Evolutionary conservation across 2,888 invertebrate genomes (phyloP).

Genomic region (Volucella bombylans): DNA sequence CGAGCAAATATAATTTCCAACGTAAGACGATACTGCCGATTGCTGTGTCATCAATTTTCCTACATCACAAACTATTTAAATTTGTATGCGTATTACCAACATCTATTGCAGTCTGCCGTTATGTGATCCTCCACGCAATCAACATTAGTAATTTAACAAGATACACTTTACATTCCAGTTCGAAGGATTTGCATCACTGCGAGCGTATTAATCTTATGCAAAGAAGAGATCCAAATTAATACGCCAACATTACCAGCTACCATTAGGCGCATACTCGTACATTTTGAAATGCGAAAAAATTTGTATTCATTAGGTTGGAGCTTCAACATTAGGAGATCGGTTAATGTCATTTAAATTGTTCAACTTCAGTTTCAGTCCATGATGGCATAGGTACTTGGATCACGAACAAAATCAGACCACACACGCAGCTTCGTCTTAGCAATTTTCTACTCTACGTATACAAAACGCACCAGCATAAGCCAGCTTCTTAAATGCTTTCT

Average conservation of each 20-base stretch:
- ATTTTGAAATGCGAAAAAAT: conserved; percentile 31
- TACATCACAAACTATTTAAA: no score
- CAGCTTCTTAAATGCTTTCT: conserved; percentile 17
- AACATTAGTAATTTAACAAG: no score
- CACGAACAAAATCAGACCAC: conserved; percentile 70
- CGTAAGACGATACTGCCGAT: no score
- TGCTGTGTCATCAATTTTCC: no score
- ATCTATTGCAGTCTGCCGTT: no score
- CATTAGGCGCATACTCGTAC: conserved; percentile 12
- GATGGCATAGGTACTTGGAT: conserved; percentile 52
- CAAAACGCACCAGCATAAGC: conserved; percentile 18
- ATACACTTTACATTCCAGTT: conserved; percentile 14
- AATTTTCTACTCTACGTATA: not conserved
- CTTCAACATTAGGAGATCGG: conserved; percentile 51
- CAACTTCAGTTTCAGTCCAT: conserved; percentile 11
- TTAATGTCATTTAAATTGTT: conserved; percentile 73
- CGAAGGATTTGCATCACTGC: not conserved
- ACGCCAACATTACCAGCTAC: conserved; percentile 17
- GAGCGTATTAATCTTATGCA: not conserved
- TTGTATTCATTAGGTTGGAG: conserved; percentile 34
- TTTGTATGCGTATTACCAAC: no score
- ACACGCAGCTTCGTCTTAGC: conserved; percentile 42
- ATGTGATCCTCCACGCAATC: no score
- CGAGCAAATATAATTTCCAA: no score
- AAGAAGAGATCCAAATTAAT: conserved; percentile 26